Evolutionary conservation across 2,888 invertebrate genomes (phyloP).

Genomic region (Archips crataeganus): DNA sequence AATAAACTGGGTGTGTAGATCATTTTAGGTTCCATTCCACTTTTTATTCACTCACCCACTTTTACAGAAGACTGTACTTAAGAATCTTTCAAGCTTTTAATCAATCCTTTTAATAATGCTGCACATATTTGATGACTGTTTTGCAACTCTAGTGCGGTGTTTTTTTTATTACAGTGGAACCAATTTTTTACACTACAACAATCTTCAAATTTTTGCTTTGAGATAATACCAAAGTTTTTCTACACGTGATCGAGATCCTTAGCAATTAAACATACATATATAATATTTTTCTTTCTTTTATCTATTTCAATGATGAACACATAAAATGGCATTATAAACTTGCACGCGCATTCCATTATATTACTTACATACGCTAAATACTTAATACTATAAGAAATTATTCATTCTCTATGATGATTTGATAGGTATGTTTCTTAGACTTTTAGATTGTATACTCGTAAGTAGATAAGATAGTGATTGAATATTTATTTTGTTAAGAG

Average conservation of each 20-base stretch:
- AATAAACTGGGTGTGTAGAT: no score
- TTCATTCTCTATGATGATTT: conserved; percentile 29
- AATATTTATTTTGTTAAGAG: conserved; percentile 31
- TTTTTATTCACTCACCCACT: no score
- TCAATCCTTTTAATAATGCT: background rate
- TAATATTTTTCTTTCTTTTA: conserved; percentile 32
- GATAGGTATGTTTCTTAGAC: conserved; percentile 32
- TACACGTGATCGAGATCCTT: background rate
- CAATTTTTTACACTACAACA: background rate
- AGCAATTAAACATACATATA: conserved; percentile 7
- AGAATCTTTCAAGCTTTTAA: background rate
- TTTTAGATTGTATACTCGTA: conserved; percentile 5
- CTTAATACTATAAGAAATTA: conserved; percentile 27
- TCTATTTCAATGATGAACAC: conserved; percentile 68
- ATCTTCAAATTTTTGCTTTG: conserved; percentile 3
- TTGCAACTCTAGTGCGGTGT: background rate
- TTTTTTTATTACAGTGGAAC: background rate
- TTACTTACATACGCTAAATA: conserved; percentile 7
- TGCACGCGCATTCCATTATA: conserved; percentile 54
- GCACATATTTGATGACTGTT: background rate
- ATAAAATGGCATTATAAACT: conserved; percentile 67
- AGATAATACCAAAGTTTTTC: background rate
- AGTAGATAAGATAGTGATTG: conserved; percentile 27
- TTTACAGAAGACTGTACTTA: background rate
- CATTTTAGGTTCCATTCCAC: no score